These are phyloP conservation scores for Puntigrus tetrazona DNA, from an alignment of 2,113 vertebrate genomes.

Conservation along the genomic window DNA sequence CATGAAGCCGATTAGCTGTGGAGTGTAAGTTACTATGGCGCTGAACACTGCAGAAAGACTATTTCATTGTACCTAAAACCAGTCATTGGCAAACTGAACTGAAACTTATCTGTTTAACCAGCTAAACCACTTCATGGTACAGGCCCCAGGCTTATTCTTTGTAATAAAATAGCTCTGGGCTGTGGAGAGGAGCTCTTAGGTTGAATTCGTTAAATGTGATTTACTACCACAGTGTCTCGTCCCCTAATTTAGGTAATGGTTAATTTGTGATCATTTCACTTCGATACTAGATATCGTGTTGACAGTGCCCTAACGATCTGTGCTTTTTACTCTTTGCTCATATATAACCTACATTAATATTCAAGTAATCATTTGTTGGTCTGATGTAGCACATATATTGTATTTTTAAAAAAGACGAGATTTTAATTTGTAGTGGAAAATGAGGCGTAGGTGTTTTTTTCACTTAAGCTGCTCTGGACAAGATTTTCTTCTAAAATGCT, in stretches of 20 bases:
- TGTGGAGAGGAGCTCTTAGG: not conserved
- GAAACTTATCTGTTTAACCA: no score
- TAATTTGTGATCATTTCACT: not conserved
- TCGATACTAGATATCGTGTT: not conserved
- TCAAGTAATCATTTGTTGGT: not conserved
- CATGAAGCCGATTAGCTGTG: no score
- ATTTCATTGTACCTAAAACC: no score
- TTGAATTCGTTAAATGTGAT: not conserved
- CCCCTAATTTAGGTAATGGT: not conserved
- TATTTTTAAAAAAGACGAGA: not conserved
- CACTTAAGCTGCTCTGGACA: not conserved
- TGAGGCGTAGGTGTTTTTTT: not conserved
- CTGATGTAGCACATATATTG: not conserved
- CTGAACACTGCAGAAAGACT: no score
- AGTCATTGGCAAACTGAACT: no score
- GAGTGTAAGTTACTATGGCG: no score
- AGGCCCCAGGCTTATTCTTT: not conserved
- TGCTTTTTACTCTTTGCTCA: not conserved
- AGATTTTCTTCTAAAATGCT: not conserved
- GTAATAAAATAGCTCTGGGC: not conserved
- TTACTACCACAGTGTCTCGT: not conserved
- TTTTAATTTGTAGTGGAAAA: not conserved
- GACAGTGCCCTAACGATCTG: not conserved
- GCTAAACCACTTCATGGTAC: no score
- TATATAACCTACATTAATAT: not conserved